Percentiles rank a stretch among this genome's conserved stretches.
Evolutionary conservation across 2,797 vertebrate species (phyloP).

Genomic region (Silurus aristotelis): DNA sequence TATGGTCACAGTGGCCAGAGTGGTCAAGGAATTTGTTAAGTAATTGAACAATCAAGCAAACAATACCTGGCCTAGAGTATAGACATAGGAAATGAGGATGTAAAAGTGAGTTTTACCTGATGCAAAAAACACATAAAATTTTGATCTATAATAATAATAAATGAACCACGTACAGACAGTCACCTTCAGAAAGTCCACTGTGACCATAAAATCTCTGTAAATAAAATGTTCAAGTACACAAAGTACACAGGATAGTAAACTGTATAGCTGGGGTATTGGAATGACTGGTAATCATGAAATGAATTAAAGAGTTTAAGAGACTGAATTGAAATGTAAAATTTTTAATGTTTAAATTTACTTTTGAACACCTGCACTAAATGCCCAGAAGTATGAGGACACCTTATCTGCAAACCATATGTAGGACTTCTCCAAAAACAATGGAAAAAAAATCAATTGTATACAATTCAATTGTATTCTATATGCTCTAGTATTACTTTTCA

Average conservation of each 20-base stretch:
- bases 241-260: neutral
- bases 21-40: conserved; percentile 26
- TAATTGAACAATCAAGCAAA: conserved; percentile 7
- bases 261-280: neutral
- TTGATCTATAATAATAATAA: neutral
- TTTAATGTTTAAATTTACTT: no score
- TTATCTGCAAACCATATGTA: neutral
- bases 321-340: neutral
- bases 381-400: neutral
- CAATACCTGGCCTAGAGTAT: neutral
- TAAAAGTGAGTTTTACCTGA: neutral
- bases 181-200: neutral
- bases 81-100: neutral
- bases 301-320: neutral
- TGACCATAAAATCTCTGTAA: neutral
- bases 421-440: neutral
- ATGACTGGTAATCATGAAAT: neutral
- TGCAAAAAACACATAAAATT: neutral
- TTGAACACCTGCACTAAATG: neutral
- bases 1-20: conserved; percentile 22
- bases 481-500: neutral
- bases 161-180: neutral
- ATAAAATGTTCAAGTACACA: no score
- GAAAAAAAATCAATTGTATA: neutral
- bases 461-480: neutral